Conservation (phyloP, 2,113 vertebrate species). For the Triplophysa siluroides region DNA sequence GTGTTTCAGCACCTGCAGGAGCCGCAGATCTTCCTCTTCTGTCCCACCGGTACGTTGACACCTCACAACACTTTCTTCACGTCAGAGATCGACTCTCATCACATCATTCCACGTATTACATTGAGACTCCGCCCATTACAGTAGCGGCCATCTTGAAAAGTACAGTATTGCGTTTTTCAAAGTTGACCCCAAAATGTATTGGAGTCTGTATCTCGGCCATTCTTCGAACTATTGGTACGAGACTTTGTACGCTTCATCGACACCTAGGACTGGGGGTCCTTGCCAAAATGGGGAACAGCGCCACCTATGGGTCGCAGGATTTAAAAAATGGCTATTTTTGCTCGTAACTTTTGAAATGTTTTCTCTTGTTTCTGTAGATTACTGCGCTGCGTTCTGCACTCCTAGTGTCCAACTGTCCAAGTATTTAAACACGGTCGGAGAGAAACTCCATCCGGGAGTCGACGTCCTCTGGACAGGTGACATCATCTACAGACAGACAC, state of each 20-base stretch:
- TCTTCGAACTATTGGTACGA: no score
- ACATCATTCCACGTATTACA: neutral
- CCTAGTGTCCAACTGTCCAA: conserved; percentile 88
- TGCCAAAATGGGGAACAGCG: no score
- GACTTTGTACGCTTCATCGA: no score
- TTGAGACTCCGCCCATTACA: no score
- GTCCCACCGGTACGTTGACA: conserved; percentile 86
- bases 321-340: no score
- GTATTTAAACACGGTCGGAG: conserved; percentile 91
- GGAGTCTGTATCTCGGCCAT: no score
- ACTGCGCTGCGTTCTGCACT: conserved; percentile 91
- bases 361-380: conserved; percentile 74
- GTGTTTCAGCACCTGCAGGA: conserved; percentile 89
- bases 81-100: neutral
- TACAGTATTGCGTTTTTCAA: no score
- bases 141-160: no score
- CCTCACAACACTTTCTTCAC: neutral
- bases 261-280: no score
- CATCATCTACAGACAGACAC: neutral
- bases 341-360: no score
- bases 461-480: conserved; percentile 96
- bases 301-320: no score
- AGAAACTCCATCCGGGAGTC: conserved; percentile 88
- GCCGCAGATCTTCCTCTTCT: conserved; percentile 93
- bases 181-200: no score